These are phyloP conservation scores for Holotrichia oblita DNA, from an alignment of 1,140 invertebrate species.

Conservation along the genomic window DNA sequence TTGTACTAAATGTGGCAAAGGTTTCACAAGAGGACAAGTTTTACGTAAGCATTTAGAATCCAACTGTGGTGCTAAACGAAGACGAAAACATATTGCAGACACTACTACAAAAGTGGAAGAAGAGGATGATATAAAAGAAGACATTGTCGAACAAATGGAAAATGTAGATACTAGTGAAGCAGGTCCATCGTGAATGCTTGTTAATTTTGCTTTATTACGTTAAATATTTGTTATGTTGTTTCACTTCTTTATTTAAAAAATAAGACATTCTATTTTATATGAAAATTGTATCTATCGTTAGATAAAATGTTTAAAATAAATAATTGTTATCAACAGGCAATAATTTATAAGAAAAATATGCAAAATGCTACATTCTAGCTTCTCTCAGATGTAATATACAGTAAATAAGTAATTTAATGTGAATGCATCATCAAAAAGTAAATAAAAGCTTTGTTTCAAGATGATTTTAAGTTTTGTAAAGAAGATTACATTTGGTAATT, in stretches of 20 bases:
- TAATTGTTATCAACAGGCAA: background rate
- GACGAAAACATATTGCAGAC: background rate
- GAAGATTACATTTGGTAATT: too few relatives aligned
- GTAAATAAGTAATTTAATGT: too few relatives aligned
- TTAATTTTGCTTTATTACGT: background rate
- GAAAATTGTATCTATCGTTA: constrained; percentile 5
- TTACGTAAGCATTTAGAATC: constrained; percentile 16
- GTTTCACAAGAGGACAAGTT: constrained; percentile 11
- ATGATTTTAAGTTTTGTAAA: too few relatives aligned
- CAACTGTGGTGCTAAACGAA: constrained; percentile 7
- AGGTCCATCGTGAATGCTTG: background rate
- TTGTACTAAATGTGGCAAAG: background rate
- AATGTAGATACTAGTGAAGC: background rate
- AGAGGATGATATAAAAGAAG: background rate
- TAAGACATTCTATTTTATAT: constrained; percentile 7
- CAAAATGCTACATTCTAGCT: too few relatives aligned
- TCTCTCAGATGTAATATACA: too few relatives aligned
- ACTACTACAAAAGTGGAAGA: background rate
- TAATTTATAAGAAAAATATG: too few relatives aligned
- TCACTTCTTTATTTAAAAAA: background rate
- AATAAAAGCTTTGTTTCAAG: too few relatives aligned
- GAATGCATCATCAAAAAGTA: background rate
- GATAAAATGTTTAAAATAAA: background rate
- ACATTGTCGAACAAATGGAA: background rate
- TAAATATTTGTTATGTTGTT: background rate